Evolutionary conservation across 2,888 invertebrate genomes (phyloP).

Genomic region (Sicus ferrugineus): DNA sequence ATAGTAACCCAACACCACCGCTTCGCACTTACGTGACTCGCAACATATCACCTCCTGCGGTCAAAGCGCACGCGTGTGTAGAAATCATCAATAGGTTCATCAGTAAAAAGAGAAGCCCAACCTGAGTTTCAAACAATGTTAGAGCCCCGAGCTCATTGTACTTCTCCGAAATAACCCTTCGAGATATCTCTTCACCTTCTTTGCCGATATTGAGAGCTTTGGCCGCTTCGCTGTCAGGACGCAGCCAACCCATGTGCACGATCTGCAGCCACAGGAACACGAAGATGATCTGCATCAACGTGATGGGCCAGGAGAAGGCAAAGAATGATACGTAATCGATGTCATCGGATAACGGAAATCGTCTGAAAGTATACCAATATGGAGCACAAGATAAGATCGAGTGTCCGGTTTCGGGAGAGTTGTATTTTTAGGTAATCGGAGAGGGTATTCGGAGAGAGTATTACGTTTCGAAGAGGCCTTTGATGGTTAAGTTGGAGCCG

Average conservation of each 20-base stretch:
- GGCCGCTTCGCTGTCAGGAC: constrained; percentile 68
- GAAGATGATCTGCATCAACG: constrained; percentile 34
- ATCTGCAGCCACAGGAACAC: constrained; percentile 40
- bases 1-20: background rate
- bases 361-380: constrained; percentile 38
- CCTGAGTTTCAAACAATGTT: constrained; percentile 76
- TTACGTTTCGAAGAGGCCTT: constrained; percentile 74
- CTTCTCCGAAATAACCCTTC: constrained; percentile 59
- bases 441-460: no score
- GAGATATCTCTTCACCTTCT: constrained; percentile 70
- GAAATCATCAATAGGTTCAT: constrained; percentile 85
- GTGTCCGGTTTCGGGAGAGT: no score
- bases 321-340: constrained; percentile 41
- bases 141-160: constrained; percentile 77
- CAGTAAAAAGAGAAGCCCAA: constrained; percentile 74
- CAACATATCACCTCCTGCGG: constrained; percentile 77
- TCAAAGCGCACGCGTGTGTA: constrained; percentile 82
- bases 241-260: constrained; percentile 44
- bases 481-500: constrained; percentile 80
- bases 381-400: no score
- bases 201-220: constrained; percentile 63
- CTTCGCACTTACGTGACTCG: constrained; percentile 22
- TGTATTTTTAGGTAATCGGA: no score
- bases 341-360: constrained; percentile 39
- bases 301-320: constrained; percentile 38